A percentile compares a stretch with the other conserved stretches of the same genome.
phyloP scores from a whole-genome alignment of 2,888 invertebrate species.

The Lithosia quadra region DNA sequence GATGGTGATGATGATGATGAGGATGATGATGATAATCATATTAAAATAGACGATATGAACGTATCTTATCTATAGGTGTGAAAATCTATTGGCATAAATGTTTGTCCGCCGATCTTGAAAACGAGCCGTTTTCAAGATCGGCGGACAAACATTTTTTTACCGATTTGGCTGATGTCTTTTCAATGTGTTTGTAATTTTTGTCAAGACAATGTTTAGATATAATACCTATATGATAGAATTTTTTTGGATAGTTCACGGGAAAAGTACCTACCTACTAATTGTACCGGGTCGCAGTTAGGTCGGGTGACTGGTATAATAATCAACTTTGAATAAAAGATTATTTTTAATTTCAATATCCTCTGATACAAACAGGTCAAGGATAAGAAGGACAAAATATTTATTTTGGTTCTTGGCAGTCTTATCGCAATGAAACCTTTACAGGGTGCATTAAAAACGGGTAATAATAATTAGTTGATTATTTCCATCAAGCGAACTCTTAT shows the following conservation, averaged over 20 bases:
- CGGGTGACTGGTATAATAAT: too few species aligned
- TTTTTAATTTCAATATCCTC: too few species aligned
- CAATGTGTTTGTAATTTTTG: not conserved
- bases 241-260: not conserved
- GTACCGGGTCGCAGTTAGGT: too few species aligned
- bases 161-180: not conserved
- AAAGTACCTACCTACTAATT: too few species aligned
- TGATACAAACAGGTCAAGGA: conserved; percentile 21
- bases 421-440: conserved; percentile 28
- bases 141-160: too few species aligned
- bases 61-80: not conserved
- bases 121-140: too few species aligned
- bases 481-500: conserved; percentile 25
- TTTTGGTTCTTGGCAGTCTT: conserved; percentile 27
- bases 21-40: not conserved
- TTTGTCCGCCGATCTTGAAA: not conserved
- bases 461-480: conserved; percentile 48
- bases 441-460: conserved; percentile 26
- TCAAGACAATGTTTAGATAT: not conserved
- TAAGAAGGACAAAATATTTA: conserved; percentile 18
- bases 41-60: too few species aligned
- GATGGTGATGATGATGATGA: not conserved
- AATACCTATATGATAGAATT: not conserved
- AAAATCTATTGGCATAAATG: not conserved
- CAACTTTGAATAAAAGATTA: not conserved